Evolutionary conservation across 2,797 vertebrate genomes (phyloP).

Genomic region (Eulemur rubriventer): DNA sequence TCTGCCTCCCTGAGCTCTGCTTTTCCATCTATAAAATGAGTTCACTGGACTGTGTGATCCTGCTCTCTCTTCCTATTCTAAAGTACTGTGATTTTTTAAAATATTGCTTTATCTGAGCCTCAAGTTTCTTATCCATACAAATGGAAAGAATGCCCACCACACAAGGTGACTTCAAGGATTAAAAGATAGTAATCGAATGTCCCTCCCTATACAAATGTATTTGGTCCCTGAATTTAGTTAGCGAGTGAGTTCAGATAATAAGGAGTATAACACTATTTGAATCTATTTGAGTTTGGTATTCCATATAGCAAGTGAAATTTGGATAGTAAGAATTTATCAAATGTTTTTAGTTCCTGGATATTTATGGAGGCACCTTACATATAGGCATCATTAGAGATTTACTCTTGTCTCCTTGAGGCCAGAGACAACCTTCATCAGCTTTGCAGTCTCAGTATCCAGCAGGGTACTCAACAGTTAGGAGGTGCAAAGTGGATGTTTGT

Average conservation of each 20-base stretch:
- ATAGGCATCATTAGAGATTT: neutral
- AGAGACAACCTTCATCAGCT: neutral
- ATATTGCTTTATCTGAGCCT: neutral
- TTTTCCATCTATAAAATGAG: neutral
- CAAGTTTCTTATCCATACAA: slow-evolving; percentile 51
- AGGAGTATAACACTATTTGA: neutral
- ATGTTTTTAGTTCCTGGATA: neutral
- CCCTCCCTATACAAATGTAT: neutral
- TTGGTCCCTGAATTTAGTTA: slow-evolving; percentile 2
- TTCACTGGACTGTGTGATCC: neutral
- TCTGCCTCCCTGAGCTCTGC: neutral
- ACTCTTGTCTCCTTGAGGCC: neutral
- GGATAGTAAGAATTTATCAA: neutral
- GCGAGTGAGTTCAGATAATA: neutral
- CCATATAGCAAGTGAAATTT: neutral
- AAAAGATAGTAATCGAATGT: neutral
- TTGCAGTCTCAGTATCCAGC: neutral
- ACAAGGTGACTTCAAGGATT: slow-evolving; percentile 44
- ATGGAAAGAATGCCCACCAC: slow-evolving; percentile 24
- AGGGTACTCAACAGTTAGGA: neutral
- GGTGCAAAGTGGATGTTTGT: neutral
- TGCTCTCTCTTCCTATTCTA: neutral
- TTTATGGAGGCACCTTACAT: neutral
- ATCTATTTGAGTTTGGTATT: neutral
- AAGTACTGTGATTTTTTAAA: neutral